Conservation (phyloP, 2,113 vertebrate species). For the Balaeniceps rex region DNA sequence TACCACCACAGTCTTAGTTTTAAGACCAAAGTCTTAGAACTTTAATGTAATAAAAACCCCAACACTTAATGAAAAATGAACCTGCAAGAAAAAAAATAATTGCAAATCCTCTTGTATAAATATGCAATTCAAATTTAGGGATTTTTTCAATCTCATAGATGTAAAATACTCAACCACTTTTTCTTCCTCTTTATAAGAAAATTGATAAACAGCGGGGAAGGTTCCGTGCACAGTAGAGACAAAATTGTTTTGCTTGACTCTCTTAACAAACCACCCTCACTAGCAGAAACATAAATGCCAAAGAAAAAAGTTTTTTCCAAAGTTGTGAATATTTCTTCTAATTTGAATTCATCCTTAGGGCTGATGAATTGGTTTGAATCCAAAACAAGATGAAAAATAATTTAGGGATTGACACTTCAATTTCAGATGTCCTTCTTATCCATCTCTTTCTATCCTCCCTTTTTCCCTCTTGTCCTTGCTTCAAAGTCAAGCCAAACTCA, state of each 20-base stretch:
- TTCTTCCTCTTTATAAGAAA: background rate
- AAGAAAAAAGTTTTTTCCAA: background rate
- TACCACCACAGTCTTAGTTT: background rate
- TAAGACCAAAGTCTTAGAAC: background rate
- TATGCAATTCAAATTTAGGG: background rate
- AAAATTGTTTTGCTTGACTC: background rate
- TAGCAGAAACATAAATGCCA: background rate
- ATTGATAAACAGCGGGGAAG: fast-evolving
- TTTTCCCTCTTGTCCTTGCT: background rate
- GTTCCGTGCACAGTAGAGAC: background rate
- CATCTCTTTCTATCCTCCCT: background rate
- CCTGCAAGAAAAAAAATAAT: background rate
- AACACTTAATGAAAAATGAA: background rate
- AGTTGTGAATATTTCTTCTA: background rate
- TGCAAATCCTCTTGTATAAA: background rate
- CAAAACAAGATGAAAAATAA: background rate
- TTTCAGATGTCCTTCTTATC: background rate
- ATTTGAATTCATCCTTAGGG: background rate
- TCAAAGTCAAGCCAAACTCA: background rate
- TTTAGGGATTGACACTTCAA: background rate
- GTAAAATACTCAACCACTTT: background rate
- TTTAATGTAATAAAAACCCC: background rate
- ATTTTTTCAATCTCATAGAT: background rate
- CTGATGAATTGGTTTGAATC: background rate
- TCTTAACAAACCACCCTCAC: background rate